Evolutionary conservation across 2,797 vertebrate genomes (phyloP), one percentile per base, ranked within the genome.

Genomic region (Botia almorhae): DNA sequence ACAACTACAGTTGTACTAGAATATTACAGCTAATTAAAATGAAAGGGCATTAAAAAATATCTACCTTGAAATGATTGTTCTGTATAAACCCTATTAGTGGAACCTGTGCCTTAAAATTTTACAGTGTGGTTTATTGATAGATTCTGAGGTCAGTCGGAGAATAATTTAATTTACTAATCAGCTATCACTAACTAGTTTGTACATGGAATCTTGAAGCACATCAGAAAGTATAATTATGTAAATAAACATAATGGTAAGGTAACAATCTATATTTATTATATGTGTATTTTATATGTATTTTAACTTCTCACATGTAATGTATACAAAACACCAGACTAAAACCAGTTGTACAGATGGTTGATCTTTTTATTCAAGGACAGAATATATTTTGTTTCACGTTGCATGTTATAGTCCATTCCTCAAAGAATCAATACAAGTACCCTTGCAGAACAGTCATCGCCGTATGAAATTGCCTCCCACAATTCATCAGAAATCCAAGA

Each of bases 321-420:
- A 23, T 14, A n/a, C 29, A 78, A 64, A 71, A n/a, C 29, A 55
- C 53, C 43, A 61, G 43, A 69, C 33, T 33, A 2, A 33, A 33
- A 33, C 3, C 81, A 69, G 39, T 33, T 69, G 58, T 63, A 81
- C 76, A 80, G 58, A 83, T 73, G 69, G 43, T 85, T 84, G 67
- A 78, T 86, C 69, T 29, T 84, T 89, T 87, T 83, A 86, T 88
- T 87, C 82, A 87, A 87, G 81, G 86, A 88, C 78, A 84, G 77
- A 72, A 86, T 81, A 85, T 78, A 83, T 77, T 80, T 85, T 58
- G 79, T 80, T 81, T 83, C 55, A 76, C 8, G 48, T 84, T 85
- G 86, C 84, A 88, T 85, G 81, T 85, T 86, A 82, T 51, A 81
- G 64, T 77, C 69, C 63, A 83, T 80, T 75, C 53, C 64, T 81